Conservation (phyloP, 2,888 invertebrate species). For the Polymixis lichenea region DNA sequence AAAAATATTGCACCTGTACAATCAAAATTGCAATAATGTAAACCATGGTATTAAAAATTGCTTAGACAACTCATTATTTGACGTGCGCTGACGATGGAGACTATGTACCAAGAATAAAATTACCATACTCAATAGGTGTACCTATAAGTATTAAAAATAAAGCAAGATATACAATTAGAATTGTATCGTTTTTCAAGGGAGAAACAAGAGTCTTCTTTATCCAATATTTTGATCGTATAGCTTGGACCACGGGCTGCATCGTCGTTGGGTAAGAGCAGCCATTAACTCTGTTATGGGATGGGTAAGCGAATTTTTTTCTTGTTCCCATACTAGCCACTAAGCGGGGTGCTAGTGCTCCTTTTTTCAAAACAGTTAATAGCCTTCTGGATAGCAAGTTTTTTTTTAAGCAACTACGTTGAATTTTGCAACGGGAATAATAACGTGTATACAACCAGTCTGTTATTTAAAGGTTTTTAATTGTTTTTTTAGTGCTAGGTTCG, state of each 20-base stretch:
- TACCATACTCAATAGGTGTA: too few species aligned
- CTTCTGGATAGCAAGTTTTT: slow-evolving; percentile 51
- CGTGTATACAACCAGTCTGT: neutral
- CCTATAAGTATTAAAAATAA: too few species aligned
- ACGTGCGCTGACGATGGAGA: too few species aligned
- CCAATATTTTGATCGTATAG: neutral
- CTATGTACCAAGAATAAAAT: too few species aligned
- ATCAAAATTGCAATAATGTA: too few species aligned
- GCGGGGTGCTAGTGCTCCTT: slow-evolving; percentile 69
- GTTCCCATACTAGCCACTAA: slow-evolving; percentile 73
- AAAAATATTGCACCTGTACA: too few species aligned
- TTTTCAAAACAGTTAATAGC: slow-evolving; percentile 76
- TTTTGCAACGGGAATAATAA: slow-evolving; percentile 32
- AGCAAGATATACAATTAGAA: neutral
- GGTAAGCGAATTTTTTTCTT: slow-evolving; percentile 77
- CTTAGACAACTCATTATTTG: too few species aligned
- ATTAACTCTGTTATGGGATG: slow-evolving; percentile 82
- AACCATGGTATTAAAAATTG: too few species aligned
- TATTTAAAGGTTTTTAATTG: slow-evolving; percentile 30
- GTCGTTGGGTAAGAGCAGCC: slow-evolving; percentile 73
- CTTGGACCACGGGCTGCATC: slow-evolving; percentile 42
- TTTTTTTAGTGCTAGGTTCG: neutral
- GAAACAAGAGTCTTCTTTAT: neutral
- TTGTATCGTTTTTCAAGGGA: too few species aligned
- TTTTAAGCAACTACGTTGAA: slow-evolving; percentile 27